phyloP scores from a whole-genome alignment of 53 echinoderm and acorn worm genomes.

The Glandiceps talaboti region DNA sequence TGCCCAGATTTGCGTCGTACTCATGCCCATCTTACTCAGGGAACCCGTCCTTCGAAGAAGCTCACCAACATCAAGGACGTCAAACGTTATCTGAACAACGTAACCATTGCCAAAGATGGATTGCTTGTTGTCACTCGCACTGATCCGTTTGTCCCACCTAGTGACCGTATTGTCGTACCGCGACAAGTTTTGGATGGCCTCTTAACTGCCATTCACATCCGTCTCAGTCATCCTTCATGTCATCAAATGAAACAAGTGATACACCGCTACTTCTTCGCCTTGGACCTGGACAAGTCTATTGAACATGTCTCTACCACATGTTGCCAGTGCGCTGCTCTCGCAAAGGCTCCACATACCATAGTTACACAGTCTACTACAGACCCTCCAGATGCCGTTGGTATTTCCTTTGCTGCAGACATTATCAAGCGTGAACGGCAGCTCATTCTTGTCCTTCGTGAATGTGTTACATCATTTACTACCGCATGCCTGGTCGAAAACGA shows the following conservation, averaged over 20 bases:
- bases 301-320: slow-evolving; percentile 17
- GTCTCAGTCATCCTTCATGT: slow-evolving; percentile 33
- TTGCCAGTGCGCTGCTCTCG: slow-evolving; percentile 38
- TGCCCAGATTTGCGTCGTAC: slow-evolving; percentile 19
- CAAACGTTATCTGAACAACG: too few species aligned
- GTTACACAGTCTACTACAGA: slow-evolving; percentile 21
- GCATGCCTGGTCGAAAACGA: not conserved
- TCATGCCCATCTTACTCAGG: slow-evolving; percentile 13
- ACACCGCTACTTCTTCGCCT: slow-evolving; percentile 34
- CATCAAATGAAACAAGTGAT: slow-evolving; percentile 28
- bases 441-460: not conserved
- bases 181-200: too few species aligned
- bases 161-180: slow-evolving; percentile 43
- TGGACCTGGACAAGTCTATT: slow-evolving; percentile 54
- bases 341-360: slow-evolving; percentile 11
- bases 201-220: too few species aligned
- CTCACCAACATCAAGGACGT: too few species aligned
- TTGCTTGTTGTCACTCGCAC: slow-evolving; percentile 33
- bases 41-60: too few species aligned
- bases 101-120: slow-evolving; percentile 36
- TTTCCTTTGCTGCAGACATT: too few species aligned
- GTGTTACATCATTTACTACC: not conserved
- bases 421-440: not conserved
- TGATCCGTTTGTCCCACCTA: slow-evolving; percentile 17
- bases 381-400: too few species aligned